These are phyloP conservation scores for Selene dorsalis DNA, from an alignment of 2,797 vertebrate species.

Conservation along the genomic window DNA sequence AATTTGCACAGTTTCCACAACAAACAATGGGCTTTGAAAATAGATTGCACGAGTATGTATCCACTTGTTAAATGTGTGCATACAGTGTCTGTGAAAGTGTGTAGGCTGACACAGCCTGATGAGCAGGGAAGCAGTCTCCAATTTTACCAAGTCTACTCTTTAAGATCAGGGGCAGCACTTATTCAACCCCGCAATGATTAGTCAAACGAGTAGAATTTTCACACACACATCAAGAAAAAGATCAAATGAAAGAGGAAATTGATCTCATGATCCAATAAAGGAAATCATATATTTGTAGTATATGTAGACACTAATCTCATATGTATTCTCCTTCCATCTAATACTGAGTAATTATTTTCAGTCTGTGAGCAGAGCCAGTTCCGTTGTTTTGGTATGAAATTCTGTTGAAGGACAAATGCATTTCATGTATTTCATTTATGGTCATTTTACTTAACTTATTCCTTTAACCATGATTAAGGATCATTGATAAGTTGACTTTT, in stretches of 20 bases:
- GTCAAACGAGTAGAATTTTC: background rate
- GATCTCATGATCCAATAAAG: background rate
- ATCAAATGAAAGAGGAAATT: background rate
- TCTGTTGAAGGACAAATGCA: background rate
- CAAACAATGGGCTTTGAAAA: constrained; percentile 26
- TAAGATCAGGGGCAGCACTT: background rate
- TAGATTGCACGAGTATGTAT: background rate
- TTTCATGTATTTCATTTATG: background rate
- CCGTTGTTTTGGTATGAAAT: background rate
- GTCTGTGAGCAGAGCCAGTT: background rate
- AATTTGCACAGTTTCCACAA: constrained; percentile 34
- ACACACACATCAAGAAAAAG: background rate
- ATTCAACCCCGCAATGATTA: background rate
- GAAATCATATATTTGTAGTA: background rate
- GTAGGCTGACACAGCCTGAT: background rate
- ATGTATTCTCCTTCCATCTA: background rate
- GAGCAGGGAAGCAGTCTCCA: background rate
- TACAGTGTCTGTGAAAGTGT: background rate
- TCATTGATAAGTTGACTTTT: background rate
- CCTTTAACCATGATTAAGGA: background rate
- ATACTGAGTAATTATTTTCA: background rate
- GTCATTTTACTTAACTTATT: background rate
- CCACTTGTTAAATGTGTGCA: background rate
- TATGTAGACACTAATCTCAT: background rate
- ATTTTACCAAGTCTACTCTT: too few species aligned